A percentile compares a stretch with the other conserved stretches of the same genome.
phyloP scores from a whole-genome alignment of 2,888 invertebrate genomes.

The Stenchaetothrips biformis region DNA sequence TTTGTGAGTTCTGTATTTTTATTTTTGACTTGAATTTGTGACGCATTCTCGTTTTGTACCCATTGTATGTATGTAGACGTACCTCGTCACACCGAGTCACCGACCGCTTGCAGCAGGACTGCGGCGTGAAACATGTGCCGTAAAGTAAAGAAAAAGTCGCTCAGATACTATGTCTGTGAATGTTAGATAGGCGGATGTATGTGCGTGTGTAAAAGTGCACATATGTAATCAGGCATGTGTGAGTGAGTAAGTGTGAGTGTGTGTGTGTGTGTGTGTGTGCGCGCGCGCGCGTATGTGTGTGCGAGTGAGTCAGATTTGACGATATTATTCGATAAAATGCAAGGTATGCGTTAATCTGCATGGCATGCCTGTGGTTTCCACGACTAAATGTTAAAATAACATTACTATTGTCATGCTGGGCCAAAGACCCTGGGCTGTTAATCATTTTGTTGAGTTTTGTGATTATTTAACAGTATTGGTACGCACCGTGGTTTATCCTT shows the following conservation, averaged over 20 bases:
- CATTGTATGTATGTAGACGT: too few species aligned
- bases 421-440: background rate
- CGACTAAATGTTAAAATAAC: background rate
- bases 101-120: background rate
- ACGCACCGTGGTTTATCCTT: background rate
- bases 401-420: background rate
- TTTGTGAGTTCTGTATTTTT: too few species aligned
- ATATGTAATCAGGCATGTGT: background rate
- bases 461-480: conserved; percentile 15
- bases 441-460: background rate
- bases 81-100: too few species aligned
- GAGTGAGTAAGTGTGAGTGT: background rate
- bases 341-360: background rate
- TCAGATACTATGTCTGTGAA: background rate
- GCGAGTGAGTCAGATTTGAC: background rate
- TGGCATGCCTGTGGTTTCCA: background rate
- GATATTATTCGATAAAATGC: background rate
- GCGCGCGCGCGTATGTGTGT: background rate
- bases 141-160: background rate
- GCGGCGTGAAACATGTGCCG: background rate
- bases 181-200: too few species aligned
- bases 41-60: too few species aligned
- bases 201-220: background rate
- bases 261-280: background rate
- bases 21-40: too few species aligned